Conservation (phyloP, 2,888 invertebrate species). For the Lymantria monacha region DNA sequence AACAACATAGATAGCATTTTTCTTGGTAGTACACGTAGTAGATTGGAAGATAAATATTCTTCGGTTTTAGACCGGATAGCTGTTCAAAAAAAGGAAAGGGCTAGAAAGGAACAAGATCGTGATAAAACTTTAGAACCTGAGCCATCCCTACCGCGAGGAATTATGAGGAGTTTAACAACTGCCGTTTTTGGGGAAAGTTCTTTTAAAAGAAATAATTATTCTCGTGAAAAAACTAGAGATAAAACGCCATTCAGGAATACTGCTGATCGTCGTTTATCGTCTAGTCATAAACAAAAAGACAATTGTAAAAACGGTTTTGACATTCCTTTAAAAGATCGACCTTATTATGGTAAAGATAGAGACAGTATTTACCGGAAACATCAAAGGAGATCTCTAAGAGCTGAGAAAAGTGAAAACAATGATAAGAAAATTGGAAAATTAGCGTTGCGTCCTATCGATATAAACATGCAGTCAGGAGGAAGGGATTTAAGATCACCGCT, state of each 20-base stretch:
- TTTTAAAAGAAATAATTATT: constrained; percentile 75
- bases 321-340: constrained; percentile 50
- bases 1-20: constrained; percentile 67
- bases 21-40: constrained; percentile 84
- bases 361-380: constrained; percentile 76
- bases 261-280: constrained; percentile 65
- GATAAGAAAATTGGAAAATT: constrained; percentile 74
- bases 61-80: constrained; percentile 88
- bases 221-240: constrained; percentile 82
- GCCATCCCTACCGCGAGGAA: constrained; percentile 63
- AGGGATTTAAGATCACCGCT: constrained; percentile 81
- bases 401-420: constrained; percentile 84
- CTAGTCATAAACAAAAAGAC: constrained; percentile 61
- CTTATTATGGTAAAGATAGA: constrained; percentile 70
- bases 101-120: constrained; percentile 77
- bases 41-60: constrained; percentile 90
- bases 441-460: constrained; percentile 80
- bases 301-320: constrained; percentile 69
- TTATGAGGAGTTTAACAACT: constrained; percentile 88
- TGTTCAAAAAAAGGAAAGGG: constrained; percentile 78
- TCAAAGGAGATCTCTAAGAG: constrained; percentile 81
- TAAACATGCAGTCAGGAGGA: constrained; percentile 67
- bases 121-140: constrained; percentile 88
- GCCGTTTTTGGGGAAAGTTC: constrained; percentile 87
- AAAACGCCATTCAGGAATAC: constrained; percentile 85